Percentiles rank a stretch among this genome's conserved stretches.
Evolutionary conservation across 2,888 invertebrate genomes (phyloP).

Genomic region (Pecten maximus): DNA sequence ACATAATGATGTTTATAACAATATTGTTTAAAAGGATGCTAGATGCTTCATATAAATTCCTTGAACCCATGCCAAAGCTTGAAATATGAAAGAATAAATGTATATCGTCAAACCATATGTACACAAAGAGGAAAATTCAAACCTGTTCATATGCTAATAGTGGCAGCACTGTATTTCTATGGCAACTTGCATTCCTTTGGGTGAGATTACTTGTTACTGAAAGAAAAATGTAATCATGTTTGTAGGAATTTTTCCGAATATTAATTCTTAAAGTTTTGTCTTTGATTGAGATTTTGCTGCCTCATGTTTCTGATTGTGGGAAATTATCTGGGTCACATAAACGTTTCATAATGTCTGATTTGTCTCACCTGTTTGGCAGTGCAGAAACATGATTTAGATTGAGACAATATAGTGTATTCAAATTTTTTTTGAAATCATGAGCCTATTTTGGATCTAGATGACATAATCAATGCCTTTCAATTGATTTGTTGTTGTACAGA

Average conservation of each 20-base stretch:
- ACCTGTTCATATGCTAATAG: slow-evolving; percentile 1
- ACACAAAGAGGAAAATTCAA: not conserved
- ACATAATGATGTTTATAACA: slow-evolving; percentile 5
- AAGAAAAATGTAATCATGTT: not conserved
- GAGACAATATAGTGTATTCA: not conserved
- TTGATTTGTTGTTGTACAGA: not conserved
- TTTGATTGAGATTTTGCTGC: not conserved
- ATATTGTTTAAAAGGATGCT: not conserved
- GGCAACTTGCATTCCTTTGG: not conserved
- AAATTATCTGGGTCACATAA: not conserved
- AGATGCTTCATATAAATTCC: not conserved
- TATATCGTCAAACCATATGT: not conserved
- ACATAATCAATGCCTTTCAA: not conserved
- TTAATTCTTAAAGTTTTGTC: not conserved
- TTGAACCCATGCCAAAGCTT: not conserved
- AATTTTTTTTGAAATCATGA: not conserved
- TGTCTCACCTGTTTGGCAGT: not conserved
- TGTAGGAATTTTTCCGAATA: not conserved
- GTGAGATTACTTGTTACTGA: not conserved
- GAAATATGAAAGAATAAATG: slow-evolving; percentile 21
- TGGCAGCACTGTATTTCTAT: not conserved
- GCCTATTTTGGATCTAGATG: not conserved
- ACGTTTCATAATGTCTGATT: not conserved
- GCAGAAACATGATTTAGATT: not conserved
- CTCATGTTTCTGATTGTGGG: not conserved